A percentile compares a stretch with the other conserved stretches of the same genome.
Evolutionary conservation across 2,888 invertebrate species (phyloP).

Genomic region (Drosophila mimica): DNA sequence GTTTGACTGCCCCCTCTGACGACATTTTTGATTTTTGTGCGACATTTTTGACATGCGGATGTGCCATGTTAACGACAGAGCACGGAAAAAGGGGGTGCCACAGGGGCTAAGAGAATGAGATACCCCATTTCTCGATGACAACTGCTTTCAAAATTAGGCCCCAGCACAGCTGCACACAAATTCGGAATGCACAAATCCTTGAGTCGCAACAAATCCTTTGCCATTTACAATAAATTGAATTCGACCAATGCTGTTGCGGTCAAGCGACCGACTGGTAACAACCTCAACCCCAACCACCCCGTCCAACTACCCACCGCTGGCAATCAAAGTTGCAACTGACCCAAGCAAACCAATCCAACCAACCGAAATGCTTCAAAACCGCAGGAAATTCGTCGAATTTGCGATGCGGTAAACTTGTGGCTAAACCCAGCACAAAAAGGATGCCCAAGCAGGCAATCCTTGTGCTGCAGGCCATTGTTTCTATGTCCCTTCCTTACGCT

Average conservation of each 20-base stretch:
- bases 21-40: constrained; percentile 74
- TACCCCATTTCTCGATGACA: constrained; percentile 20
- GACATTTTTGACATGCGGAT: constrained; percentile 81
- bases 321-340: constrained; percentile 68
- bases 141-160: constrained; percentile 43
- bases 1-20: constrained; percentile 31
- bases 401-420: constrained; percentile 75
- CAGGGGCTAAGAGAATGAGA: neutral
- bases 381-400: constrained; percentile 81
- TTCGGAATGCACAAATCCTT: constrained; percentile 47
- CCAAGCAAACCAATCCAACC: constrained; percentile 44
- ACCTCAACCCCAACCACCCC: neutral
- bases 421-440: constrained; percentile 61
- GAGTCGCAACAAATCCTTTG: constrained; percentile 69
- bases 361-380: constrained; percentile 74
- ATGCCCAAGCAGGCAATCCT: constrained; percentile 57
- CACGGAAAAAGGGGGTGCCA: neutral
- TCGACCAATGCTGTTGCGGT: constrained; percentile 79
- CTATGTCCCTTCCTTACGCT: constrained; percentile 3
- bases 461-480: constrained; percentile 57
- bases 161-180: constrained; percentile 55
- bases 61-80: constrained; percentile 75
- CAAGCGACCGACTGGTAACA: constrained; percentile 20
- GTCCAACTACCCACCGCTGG: neutral
- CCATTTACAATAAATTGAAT: constrained; percentile 79